A percentile compares a stretch with the other conserved stretches of the same genome.
Evolutionary conservation across 64 coral and sea anemone species (phyloP).

Genomic region (Astreopora myriophthalma): DNA sequence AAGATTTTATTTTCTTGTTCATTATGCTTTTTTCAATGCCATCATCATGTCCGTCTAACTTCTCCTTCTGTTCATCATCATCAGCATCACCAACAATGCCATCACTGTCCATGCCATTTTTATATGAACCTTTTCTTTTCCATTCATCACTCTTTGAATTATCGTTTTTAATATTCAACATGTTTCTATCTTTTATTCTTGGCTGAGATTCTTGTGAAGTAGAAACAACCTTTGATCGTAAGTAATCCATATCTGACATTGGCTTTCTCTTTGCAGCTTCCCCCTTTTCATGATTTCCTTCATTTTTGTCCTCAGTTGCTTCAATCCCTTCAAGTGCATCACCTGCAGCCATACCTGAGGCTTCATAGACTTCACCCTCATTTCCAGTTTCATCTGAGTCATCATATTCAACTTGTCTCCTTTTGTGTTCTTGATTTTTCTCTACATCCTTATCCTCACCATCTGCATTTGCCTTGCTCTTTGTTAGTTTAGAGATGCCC

Average conservation of each 20-base stretch:
- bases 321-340: background rate
- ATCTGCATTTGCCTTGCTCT: slow-evolving; percentile 57
- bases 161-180: background rate
- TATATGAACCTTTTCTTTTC: background rate
- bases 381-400: slow-evolving; percentile 72
- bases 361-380: slow-evolving; percentile 65
- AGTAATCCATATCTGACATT: slow-evolving; percentile 97
- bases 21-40: background rate
- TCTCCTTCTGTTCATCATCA: background rate
- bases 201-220: background rate
- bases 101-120: slow-evolving; percentile 12
- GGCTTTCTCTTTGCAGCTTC: slow-evolving; percentile 9
- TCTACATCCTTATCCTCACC: background rate
- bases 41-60: background rate
- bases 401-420: slow-evolving; percentile 56
- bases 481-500: slow-evolving; percentile 51
- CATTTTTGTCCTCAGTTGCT: background rate
- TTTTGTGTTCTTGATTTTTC: background rate
- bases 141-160: slow-evolving; percentile 5
- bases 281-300: background rate
- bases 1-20: background rate
- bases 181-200: background rate
- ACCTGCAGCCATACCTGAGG: slow-evolving; percentile 17
- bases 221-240: slow-evolving; percentile 71
- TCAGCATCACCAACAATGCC: background rate